Conservation (phyloP, 2,113 vertebrate genomes). For the Salvelinus fontinalis region DNA sequence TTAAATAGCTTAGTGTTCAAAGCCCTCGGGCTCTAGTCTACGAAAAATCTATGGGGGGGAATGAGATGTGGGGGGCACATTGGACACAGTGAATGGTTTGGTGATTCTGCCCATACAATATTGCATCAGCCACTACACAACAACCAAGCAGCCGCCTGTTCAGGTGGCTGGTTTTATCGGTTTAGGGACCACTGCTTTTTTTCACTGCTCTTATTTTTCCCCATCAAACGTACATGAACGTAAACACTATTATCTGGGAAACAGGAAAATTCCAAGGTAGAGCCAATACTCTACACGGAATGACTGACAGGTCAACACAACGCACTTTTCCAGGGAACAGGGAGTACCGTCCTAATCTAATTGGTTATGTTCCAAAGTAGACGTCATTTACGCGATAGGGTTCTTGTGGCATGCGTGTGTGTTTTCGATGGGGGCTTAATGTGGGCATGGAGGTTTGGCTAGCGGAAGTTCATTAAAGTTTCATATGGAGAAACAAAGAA, state of each 20-base stretch:
- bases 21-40: neutral
- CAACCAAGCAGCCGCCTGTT: neutral
- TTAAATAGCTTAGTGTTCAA: neutral
- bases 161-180: neutral
- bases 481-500: neutral
- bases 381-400: neutral
- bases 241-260: conserved; percentile 22
- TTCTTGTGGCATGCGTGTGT: neutral
- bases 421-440: neutral
- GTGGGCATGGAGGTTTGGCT: neutral
- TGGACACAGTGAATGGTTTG: neutral
- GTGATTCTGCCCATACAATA: neutral
- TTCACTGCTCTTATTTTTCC: neutral
- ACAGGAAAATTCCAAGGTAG: conserved; percentile 9
- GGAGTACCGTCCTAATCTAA: conserved; percentile 5
- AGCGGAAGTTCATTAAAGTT: neutral
- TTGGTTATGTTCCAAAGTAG: neutral
- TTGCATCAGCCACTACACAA: neutral
- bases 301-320: neutral
- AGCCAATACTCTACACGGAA: conserved; percentile 3
- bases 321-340: neutral
- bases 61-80: neutral
- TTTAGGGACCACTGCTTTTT: neutral
- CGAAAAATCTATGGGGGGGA: no score
- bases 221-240: neutral